These are phyloP conservation scores for Drosophila infuscata DNA, from an alignment of 2,888 invertebrate genomes.

Conservation along the genomic window DNA sequence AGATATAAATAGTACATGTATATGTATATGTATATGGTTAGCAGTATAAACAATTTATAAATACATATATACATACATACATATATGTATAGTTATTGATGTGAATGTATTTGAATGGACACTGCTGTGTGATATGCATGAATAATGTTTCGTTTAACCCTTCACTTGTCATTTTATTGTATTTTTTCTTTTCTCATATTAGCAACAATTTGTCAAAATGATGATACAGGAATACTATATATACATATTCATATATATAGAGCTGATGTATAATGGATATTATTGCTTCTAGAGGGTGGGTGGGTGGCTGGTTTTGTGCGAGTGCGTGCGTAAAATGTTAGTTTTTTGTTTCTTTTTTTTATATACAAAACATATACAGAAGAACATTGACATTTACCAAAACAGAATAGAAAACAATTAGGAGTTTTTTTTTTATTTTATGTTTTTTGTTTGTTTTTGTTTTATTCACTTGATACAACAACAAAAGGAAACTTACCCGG, in stretches of 20 bases:
- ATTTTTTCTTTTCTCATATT: slow-evolving; percentile 6
- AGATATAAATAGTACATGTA: slow-evolving; percentile 1
- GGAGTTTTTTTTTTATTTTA: not conserved
- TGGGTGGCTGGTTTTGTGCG: not conserved
- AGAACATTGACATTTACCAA: slow-evolving; percentile 38
- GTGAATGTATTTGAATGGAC: slow-evolving; percentile 24
- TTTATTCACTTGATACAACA: slow-evolving; percentile 59
- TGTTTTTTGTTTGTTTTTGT: slow-evolving; percentile 4
- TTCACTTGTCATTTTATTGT: slow-evolving; percentile 4
- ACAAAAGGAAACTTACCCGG: slow-evolving; percentile 85
- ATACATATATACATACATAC: slow-evolving; percentile 14
- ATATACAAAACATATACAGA: slow-evolving; percentile 25
- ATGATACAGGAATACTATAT: slow-evolving; percentile 1
- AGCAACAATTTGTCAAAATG: slow-evolving; percentile 34
- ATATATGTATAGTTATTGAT: slow-evolving; percentile 10
- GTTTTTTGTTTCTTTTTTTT: slow-evolving; percentile 11
- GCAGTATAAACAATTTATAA: slow-evolving; percentile 26
- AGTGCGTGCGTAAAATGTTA: slow-evolving; percentile 52
- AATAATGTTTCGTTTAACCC: slow-evolving; percentile 33
- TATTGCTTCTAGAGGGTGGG: slow-evolving; percentile 25
- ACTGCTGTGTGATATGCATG: slow-evolving; percentile 41
- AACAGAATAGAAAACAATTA: slow-evolving; percentile 23
- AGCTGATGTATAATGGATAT: not conserved
- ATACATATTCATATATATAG: not conserved
- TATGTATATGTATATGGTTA: slow-evolving; percentile 22